These are phyloP conservation scores for Ibycter americanus DNA, from an alignment of 2,797 vertebrate species.

Conservation along the genomic window DNA sequence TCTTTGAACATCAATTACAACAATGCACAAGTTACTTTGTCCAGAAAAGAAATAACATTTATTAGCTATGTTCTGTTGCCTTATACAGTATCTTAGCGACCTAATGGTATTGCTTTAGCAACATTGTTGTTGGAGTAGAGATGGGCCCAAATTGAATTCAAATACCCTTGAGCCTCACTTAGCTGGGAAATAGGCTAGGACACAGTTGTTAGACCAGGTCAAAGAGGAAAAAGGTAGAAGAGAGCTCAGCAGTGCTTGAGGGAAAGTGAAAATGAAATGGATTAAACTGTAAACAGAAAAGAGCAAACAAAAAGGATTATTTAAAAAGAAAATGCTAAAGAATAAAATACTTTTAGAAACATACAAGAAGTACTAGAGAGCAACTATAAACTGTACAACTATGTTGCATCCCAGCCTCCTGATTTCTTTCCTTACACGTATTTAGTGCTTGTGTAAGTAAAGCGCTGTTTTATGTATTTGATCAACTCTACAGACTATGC, in stretches of 20 bases:
- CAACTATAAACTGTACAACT: background rate
- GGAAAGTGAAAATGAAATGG: slow-evolving; percentile 25
- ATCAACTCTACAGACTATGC: background rate
- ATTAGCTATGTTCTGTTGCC: background rate
- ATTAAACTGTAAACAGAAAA: slow-evolving; percentile 12
- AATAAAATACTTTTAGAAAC: background rate
- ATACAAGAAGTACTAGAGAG: background rate
- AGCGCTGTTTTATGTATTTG: background rate
- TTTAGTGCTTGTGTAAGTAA: background rate
- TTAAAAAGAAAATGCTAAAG: background rate
- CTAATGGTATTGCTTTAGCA: slow-evolving; percentile 41
- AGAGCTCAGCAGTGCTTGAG: background rate
- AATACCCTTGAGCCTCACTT: slow-evolving; percentile 58
- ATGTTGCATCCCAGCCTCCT: background rate
- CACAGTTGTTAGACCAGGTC: slow-evolving; percentile 48
- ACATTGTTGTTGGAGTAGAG: background rate
- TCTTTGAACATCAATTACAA: slow-evolving; percentile 31
- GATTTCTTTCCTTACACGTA: background rate
- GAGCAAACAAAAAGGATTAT: background rate
- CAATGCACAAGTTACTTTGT: background rate
- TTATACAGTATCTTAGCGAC: slow-evolving; percentile 1
- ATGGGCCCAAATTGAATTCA: slow-evolving; percentile 52
- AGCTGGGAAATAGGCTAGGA: slow-evolving; percentile 42
- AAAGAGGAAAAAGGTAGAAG: slow-evolving; percentile 20
- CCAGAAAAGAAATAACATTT: slow-evolving; percentile 15